Evolutionary conservation across 2,888 invertebrate genomes (phyloP), one percentile per base, ranked within the genome.

Genomic region (Alloscopus bannaensis): DNA sequence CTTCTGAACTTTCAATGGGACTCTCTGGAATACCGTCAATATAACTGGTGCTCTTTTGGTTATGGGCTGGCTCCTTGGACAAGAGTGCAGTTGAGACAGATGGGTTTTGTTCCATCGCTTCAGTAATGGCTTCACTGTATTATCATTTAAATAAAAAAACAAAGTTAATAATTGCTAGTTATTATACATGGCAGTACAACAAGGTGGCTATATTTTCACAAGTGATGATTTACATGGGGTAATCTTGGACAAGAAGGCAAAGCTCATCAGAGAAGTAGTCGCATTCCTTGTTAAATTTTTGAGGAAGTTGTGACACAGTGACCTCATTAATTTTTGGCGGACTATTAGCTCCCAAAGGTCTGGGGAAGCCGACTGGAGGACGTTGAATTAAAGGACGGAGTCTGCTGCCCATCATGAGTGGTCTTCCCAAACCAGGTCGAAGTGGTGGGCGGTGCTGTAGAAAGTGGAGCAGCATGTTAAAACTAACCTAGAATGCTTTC

Each of bases 191-290:
- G n/a, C n/a, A n/a, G 2, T 31, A 1, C 18, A 52, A 20, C n/a
- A 4, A 36, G 59, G 22, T 59, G 36, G 13, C 16, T 18, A n/a
- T n/a, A n/a, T n/a, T n/a, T n/a, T n/a, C n/a, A n/a, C n/a, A 31
- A 42, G 73, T 90, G 93, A 47, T 91, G 22, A n/a, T 40, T 16
- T 89, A 94, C 94, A 92, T 91, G 29, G 95, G 95, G 88, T 95
- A 95, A 87, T 94, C 93, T 11, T 91, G 91, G 24, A 92, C 91
- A 81, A 92, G 92, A 66, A 94, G 89, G 87, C 94, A 95, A 86
- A 95, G 89, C 1, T 92, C 92, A 86, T 92, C 92, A 2, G 93
- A 92, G 86, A 94, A 93, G 60, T 81, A 90, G 86, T 93, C 93
- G 87, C 93, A 93, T 65, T 90, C 87, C 86, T 88, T 85, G 60